Evolutionary conservation across 2,797 vertebrate genomes (phyloP).

Genomic region (Hypotaenidia philippensis): DNA sequence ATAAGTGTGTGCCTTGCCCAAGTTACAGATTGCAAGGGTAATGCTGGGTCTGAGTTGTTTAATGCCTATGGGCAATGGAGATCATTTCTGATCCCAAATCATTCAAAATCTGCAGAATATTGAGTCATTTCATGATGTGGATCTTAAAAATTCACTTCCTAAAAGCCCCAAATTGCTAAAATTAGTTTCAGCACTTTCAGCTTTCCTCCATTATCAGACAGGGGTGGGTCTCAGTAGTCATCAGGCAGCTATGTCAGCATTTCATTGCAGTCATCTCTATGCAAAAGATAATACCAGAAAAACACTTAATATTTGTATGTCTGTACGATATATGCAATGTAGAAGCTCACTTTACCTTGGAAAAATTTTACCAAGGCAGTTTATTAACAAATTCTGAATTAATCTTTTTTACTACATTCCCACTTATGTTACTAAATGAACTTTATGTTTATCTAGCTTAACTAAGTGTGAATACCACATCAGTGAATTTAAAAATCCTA

Average conservation of each 20-base stretch:
- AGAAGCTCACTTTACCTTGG: background rate
- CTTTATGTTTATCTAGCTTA: background rate
- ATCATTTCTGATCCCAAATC: background rate
- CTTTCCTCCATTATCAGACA: background rate
- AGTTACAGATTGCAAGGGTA: background rate
- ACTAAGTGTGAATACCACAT: background rate
- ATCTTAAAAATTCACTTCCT: background rate
- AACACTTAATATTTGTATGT: background rate
- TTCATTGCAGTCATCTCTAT: background rate
- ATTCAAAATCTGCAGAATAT: background rate
- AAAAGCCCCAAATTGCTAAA: background rate
- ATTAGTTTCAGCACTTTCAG: background rate
- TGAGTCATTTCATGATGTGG: background rate
- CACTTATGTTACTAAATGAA: background rate
- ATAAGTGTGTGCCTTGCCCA: background rate
- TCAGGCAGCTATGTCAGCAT: background rate
- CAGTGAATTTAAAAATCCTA: background rate
- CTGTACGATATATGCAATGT: background rate
- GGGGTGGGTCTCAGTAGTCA: background rate
- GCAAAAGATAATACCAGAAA: background rate
- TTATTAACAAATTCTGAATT: background rate
- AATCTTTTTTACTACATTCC: background rate
- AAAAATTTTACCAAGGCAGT: background rate
- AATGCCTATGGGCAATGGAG: background rate
- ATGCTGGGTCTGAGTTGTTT: background rate